Conservation (phyloP, 2,888 invertebrate species). For the Eupithecia exiguata region DNA sequence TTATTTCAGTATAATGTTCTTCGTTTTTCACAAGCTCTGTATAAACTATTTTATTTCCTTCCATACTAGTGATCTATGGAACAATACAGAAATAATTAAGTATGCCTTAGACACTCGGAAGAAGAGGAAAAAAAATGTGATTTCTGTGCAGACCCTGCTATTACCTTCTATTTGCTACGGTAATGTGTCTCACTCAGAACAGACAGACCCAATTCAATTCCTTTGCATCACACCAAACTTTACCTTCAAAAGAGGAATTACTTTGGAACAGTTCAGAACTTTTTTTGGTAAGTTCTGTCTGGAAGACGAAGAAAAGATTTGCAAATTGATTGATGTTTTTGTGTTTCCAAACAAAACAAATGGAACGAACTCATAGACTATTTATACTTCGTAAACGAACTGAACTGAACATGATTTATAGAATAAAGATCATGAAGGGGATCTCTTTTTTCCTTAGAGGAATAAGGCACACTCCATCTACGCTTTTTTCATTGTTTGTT, state of each 20-base stretch:
- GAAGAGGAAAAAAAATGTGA: neutral
- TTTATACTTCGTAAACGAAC: too few relatives aligned
- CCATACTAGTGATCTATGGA: neutral
- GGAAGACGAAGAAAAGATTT: neutral
- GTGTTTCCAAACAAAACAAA: too few relatives aligned
- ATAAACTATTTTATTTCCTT: neutral
- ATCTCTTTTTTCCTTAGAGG: too few relatives aligned
- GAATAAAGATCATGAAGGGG: too few relatives aligned
- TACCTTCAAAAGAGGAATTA: neutral
- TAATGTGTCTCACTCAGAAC: neutral
- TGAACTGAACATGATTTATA: too few relatives aligned
- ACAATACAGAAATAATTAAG: neutral
- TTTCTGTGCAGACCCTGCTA: neutral
- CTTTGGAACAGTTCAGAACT: neutral
- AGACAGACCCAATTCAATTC: neutral
- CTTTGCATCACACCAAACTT: neutral
- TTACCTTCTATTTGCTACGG: neutral
- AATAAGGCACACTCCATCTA: too few relatives aligned
- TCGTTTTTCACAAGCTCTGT: slow-evolving; percentile 1
- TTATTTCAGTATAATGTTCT: neutral
- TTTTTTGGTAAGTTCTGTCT: neutral
- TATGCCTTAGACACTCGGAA: neutral
- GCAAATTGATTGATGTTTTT: neutral
- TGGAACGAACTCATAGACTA: too few relatives aligned
- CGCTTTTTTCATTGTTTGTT: too few relatives aligned